Evolutionary conservation across 2,113 vertebrate genomes (phyloP).

Genomic region (Psittacula cyanocephala): DNA sequence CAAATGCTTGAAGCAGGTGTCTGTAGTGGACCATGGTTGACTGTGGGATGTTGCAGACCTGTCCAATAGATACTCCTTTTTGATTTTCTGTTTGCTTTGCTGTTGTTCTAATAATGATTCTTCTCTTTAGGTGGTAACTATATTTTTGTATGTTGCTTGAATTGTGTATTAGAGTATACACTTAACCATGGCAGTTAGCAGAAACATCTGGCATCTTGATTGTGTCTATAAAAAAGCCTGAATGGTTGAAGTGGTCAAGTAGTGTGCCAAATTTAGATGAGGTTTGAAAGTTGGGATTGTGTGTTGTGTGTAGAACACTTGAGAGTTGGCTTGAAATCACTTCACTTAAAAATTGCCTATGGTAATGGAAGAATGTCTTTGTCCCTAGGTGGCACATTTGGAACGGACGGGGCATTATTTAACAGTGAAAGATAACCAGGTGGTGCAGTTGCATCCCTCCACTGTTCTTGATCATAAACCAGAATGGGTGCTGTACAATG

Average conservation of each 20-base stretch:
- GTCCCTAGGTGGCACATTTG: conserved; percentile 89
- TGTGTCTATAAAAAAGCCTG: neutral
- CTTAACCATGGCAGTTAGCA: neutral
- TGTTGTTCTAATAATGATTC: neutral
- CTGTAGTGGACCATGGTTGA: neutral
- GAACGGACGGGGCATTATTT: conserved; percentile 95
- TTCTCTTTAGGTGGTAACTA: neutral
- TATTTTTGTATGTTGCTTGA: neutral
- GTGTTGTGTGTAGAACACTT: neutral
- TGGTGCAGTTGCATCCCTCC: conserved; percentile 95
- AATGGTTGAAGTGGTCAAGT: neutral
- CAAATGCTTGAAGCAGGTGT: neutral
- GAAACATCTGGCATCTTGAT: neutral
- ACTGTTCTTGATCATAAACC: conserved; percentile 97
- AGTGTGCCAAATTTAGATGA: neutral
- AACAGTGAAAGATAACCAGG: conserved; percentile 97
- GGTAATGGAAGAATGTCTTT: conserved; percentile 5
- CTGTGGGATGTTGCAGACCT: neutral
- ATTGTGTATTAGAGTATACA: neutral
- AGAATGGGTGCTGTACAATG: conserved; percentile 97
- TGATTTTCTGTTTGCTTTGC: neutral
- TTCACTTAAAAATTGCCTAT: neutral
- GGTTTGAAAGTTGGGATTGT: neutral
- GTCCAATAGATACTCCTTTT: neutral
- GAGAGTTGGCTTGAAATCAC: neutral